Conservation (phyloP, 1,140 invertebrate species). For the Eriosoma lanigerum region DNA sequence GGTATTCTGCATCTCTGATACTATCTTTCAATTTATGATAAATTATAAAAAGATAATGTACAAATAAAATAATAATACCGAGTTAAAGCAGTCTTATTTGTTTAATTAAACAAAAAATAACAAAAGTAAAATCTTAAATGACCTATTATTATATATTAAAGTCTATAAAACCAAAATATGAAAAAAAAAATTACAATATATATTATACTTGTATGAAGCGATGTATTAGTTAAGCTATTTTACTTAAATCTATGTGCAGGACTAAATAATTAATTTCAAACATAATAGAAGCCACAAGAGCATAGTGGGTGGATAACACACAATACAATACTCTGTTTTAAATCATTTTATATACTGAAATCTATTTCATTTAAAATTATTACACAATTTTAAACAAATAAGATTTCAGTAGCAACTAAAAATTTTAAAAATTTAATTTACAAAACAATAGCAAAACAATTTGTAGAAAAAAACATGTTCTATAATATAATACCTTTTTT, state of each 20-base stretch:
- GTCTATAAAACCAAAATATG: slow-evolving; percentile 43
- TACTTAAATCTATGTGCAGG: neutral
- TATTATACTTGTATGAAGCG: slow-evolving; percentile 17
- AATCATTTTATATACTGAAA: too few species aligned
- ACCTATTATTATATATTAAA: slow-evolving; percentile 17
- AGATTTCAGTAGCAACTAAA: too few species aligned
- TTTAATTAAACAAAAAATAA: slow-evolving; percentile 53
- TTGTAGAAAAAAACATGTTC: slow-evolving; percentile 12
- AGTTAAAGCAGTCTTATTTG: slow-evolving; percentile 46
- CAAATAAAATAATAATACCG: slow-evolving; percentile 45
- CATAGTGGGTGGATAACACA: neutral
- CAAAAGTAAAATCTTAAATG: slow-evolving; percentile 52
- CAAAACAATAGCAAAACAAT: slow-evolving; percentile 3
- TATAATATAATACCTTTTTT: slow-evolving; percentile 26
- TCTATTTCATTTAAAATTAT: too few species aligned
- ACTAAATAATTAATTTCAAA: slow-evolving; percentile 13
- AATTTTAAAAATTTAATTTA: neutral
- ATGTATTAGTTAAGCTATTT: slow-evolving; percentile 33
- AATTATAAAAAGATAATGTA: slow-evolving; percentile 23
- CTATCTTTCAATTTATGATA: neutral
- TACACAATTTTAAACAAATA: too few species aligned
- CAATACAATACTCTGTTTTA: too few species aligned
- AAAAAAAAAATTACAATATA: slow-evolving; percentile 24
- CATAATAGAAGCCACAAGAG: too few species aligned
- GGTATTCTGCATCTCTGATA: neutral